Base-by-base conservation (phyloP, 1,140 invertebrate genomes). In the Caenorhabditis latens region DNA sequence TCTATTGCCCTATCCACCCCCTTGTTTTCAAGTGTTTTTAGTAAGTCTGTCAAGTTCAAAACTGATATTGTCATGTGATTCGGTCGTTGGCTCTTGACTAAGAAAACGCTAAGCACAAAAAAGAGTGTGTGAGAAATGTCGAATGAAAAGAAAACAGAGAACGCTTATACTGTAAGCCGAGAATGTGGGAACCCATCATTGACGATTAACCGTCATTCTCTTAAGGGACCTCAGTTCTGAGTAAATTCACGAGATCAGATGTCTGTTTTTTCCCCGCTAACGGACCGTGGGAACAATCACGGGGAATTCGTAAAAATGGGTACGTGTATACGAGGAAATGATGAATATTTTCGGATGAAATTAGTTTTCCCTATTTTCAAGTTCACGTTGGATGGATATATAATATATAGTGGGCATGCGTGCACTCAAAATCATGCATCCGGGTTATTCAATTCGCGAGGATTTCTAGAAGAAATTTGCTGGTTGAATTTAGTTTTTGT, bases 61-160 rank as follows among this genome's bases (percentile, higher is more conserved):
- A 79, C 71, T 79, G 71, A 79, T 79, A 79, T 48, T 79, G 71
- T 79, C 71, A 79, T 79, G 53, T 79, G 71, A 79, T 79, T 79
- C 46, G 71, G 71, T 79, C 46, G 71, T 24, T 46, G 8, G 21
- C 46, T 71, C 65, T 71, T n/a, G 65, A 71, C n/a, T 9, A 19
- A 46, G 65, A 40, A 42, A n/a, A 79, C 21, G 9, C 46, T 79
- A 32, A 79, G n/a, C 2, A 40, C 4, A 21, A 48, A 9, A 11
- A 40, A 19, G 46, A 24, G 46, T 50, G 46, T 53, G 71, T n/a
- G 14, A 43, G 0, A 7, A 32, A 42, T 50, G 46, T 13, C 4
- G 11, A n/a, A 71, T 1, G 46, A 79, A 50, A 79, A 50, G n/a
- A 79, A 79, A 50, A 79, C 71, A 79, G 24, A 79, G 42, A 8